These are phyloP conservation scores for Melolontha melolontha DNA, from an alignment of 2,888 invertebrate genomes.

Conservation along the genomic window DNA sequence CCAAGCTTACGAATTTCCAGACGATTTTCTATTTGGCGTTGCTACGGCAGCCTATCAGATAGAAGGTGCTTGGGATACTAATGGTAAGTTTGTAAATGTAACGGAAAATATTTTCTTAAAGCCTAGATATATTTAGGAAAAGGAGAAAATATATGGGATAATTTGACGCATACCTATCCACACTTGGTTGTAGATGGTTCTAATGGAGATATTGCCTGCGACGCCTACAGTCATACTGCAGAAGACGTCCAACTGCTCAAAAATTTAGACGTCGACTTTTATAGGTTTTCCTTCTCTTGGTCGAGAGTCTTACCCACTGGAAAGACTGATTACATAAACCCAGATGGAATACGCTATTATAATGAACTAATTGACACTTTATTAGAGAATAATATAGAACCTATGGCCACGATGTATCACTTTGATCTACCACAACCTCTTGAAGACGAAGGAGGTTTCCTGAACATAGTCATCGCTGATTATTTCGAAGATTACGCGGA, in stretches of 20 bases:
- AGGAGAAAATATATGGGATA: conserved; percentile 77
- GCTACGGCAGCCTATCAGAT: conserved; percentile 38
- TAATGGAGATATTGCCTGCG: conserved; percentile 75
- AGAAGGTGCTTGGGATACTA: neutral
- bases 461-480: conserved; percentile 71
- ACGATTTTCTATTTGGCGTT: conserved; percentile 47
- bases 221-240: conserved; percentile 74
- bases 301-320: conserved; percentile 74
- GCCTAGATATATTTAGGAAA: conserved; percentile 65
- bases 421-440: conserved; percentile 74
- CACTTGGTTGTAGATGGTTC: conserved; percentile 68
- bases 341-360: conserved; percentile 74
- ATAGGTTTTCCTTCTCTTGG: conserved; percentile 77
- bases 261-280: conserved; percentile 69
- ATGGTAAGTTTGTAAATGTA: too few relatives aligned
- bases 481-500: conserved; percentile 73
- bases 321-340: conserved; percentile 69
- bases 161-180: conserved; percentile 69
- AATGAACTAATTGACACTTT: conserved; percentile 72
- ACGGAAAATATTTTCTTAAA: too few relatives aligned
- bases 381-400: conserved; percentile 67
- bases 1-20: conserved; percentile 35
- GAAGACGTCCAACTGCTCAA: conserved; percentile 72
- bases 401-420: conserved; percentile 73
- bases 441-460: conserved; percentile 74